Base-by-base conservation (phyloP, 2,113 vertebrate genomes). In the Morone chrysops region DNA sequence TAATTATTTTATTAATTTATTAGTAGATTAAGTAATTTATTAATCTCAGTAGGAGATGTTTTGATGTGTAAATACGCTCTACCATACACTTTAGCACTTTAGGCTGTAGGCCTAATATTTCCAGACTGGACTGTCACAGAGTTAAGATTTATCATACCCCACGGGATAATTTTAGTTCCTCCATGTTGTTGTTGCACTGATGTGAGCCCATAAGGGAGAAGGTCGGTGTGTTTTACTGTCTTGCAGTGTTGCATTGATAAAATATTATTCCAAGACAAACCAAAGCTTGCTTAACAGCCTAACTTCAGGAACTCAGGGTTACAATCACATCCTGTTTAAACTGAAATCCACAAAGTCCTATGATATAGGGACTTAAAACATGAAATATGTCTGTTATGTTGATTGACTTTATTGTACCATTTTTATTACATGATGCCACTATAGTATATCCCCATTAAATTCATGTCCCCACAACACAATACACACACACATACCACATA, bases 401-500 rank as follows among this genome's bases (percentile, higher is more conserved):
- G 17, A 22, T 43, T 41, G 8, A 6, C 8, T 18, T 17, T 22
- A 11, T 20, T 41, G 20, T 43, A 43, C 5, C 8, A 17, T 38
- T 41, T 18, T 16, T 10, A 31, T 31, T 31, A n/a, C 4, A n/a
- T 85, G 25, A 1, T 51, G 47, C 70, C 6, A 40, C 47, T 36
- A 31, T 68, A n/a, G 6, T 31, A 63, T 41, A 43, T 25, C 47
- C 8, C 17, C 20, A 38, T 74, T 6, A 6, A 22, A 50, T 31
- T 76, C 12, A 48, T 14, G 50, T 10, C 2, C 4, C 7, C 22
- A 41, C 2, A 60, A 13, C 20, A 41, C 2, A 59, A 60, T 17
- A 45, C 62, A 72, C 13, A 53, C 51, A 74, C 65, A 62, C 67
- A 25, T 3, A 2, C 31, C 73, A 66, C 77, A 70, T 66, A 81